Conservation (phyloP, 53 echinoderm and acorn worm genomes). For the Holothuria leucospilota region DNA sequence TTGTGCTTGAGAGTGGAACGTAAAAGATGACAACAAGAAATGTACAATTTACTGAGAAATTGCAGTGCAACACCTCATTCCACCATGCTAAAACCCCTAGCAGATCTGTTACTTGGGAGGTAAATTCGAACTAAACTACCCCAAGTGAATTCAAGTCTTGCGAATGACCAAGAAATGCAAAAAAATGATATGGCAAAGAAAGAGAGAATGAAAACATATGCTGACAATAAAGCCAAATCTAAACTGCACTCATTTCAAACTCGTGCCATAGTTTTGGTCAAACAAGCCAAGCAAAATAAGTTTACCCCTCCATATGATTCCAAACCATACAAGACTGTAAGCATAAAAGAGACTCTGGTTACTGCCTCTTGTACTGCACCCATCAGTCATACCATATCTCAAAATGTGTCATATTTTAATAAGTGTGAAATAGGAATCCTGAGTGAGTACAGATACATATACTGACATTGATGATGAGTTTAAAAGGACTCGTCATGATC, state of each 20-base stretch:
- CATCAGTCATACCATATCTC: neutral
- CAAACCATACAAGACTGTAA: neutral
- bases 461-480: neutral
- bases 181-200: constrained; percentile 5
- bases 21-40: constrained; percentile 32
- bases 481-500: neutral
- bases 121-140: constrained; percentile 48
- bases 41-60: constrained; percentile 53
- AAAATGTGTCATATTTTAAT: neutral
- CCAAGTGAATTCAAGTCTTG: neutral
- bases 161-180: neutral
- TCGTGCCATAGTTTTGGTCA: neutral
- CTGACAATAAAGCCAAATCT: neutral
- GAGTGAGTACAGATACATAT: too few relatives aligned
- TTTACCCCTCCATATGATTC: constrained; percentile 16
- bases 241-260: neutral
- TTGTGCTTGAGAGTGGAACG: constrained; percentile 1
- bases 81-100: constrained; percentile 39
- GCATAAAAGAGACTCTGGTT: neutral
- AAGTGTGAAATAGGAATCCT: neutral
- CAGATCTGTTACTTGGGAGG: constrained; percentile 30
- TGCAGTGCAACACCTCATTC: constrained; percentile 51
- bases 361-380: neutral
- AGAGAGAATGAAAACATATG: neutral
- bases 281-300: constrained; percentile 1